phyloP scores from a whole-genome alignment of 1,140 invertebrate genomes.

The Solenopsis invicta region DNA sequence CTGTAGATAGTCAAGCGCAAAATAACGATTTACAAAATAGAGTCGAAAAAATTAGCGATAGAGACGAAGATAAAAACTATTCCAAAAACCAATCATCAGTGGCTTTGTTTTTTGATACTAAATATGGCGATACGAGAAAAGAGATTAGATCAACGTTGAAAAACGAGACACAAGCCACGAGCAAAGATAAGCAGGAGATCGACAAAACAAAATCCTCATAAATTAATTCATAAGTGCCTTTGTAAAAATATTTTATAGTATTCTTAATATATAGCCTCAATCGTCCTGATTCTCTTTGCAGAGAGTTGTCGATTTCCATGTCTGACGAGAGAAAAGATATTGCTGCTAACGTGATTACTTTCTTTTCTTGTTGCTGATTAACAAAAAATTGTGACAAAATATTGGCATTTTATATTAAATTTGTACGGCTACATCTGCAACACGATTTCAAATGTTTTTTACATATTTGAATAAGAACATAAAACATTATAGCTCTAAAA shows the following conservation, averaged over 20 bases:
- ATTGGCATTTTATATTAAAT: neutral
- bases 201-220: slow-evolving; percentile 53
- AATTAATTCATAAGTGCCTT: slow-evolving; percentile 37
- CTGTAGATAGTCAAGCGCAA: slow-evolving; percentile 16
- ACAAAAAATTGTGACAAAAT: neutral
- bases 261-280: slow-evolving; percentile 3
- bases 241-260: slow-evolving; percentile 48
- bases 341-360: slow-evolving; percentile 42
- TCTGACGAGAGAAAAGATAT: slow-evolving; percentile 32
- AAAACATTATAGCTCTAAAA: neutral
- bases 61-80: slow-evolving; percentile 33
- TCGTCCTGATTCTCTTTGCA: slow-evolving; percentile 1
- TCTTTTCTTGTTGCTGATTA: slow-evolving; percentile 24
- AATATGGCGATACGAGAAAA: slow-evolving; percentile 76
- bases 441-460: slow-evolving; percentile 1
- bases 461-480: slow-evolving; percentile 2
- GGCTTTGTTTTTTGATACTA: slow-evolving; percentile 81
- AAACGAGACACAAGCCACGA: slow-evolving; percentile 58
- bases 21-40: slow-evolving; percentile 64
- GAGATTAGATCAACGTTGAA: slow-evolving; percentile 74
- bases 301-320: slow-evolving; percentile 14
- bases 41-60: slow-evolving; percentile 45
- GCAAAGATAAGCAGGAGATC: neutral
- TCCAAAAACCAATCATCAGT: slow-evolving; percentile 69
- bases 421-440: neutral